Conservation (phyloP, 2,113 vertebrate species). For the Corvus cornix region DNA sequence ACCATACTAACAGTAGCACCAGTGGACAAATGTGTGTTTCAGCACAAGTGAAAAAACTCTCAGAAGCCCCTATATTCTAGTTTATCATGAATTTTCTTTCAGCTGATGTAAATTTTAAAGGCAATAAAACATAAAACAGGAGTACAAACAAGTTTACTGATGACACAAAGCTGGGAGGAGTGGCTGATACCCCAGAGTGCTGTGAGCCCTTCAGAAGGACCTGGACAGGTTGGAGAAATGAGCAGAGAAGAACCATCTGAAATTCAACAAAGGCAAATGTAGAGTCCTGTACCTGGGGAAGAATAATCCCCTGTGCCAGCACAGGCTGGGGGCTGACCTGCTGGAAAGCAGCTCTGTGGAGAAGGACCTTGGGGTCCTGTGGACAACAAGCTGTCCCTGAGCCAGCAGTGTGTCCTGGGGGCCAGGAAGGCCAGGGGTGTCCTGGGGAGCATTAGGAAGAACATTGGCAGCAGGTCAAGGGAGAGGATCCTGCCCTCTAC, state of each 20-base stretch:
- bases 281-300: neutral
- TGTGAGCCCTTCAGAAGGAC: neutral
- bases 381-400: neutral
- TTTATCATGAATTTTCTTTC: neutral
- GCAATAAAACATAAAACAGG: neutral
- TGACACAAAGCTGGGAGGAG: neutral
- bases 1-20: neutral
- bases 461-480: neutral
- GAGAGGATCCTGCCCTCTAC: neutral
- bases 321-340: neutral
- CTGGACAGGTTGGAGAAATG: neutral
- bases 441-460: neutral
- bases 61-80: neutral
- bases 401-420: neutral
- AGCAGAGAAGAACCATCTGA: neutral
- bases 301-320: neutral
- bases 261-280: neutral
- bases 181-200: fast-evolving
- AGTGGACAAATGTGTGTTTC: neutral
- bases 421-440: neutral
- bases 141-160: neutral
- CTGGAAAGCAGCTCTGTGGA: neutral
- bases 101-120: neutral
- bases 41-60: neutral
- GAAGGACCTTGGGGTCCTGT: neutral